A percentile compares a stretch with the other conserved stretches of the same genome.
These are phyloP conservation scores for Haemorhous mexicanus DNA, from an alignment of 2,113 vertebrate genomes.

Conservation along the genomic window DNA sequence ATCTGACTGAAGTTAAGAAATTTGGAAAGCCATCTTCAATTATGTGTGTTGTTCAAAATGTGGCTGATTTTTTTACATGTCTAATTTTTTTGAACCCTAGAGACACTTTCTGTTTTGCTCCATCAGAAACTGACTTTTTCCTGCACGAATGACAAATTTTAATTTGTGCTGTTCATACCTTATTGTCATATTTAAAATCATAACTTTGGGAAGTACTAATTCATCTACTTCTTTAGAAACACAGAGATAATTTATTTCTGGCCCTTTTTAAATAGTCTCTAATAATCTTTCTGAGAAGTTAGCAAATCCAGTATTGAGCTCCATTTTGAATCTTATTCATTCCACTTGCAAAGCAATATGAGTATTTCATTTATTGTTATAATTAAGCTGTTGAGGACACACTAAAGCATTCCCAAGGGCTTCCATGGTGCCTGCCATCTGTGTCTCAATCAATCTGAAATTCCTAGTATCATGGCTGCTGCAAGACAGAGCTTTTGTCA, in stretches of 20 bases:
- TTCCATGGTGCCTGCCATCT: background rate
- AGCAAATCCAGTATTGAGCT: background rate
- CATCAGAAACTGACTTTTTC: background rate
- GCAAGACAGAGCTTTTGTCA: background rate
- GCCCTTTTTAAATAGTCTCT: background rate
- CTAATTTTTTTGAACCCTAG: background rate
- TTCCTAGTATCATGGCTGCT: background rate
- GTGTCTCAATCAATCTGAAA: background rate
- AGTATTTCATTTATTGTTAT: background rate
- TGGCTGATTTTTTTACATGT: background rate
- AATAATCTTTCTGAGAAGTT: background rate
- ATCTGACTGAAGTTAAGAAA: background rate
- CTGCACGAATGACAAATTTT: background rate
- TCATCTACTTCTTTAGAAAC: background rate
- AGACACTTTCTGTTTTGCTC: background rate
- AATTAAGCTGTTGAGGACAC: background rate
- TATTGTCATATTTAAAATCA: background rate
- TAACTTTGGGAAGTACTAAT: background rate
- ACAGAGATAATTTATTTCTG: background rate
- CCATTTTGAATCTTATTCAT: background rate
- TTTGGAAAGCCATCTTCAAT: background rate
- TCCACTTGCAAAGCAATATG: background rate
- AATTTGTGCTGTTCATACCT: background rate
- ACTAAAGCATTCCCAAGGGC: background rate
- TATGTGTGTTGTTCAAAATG: background rate